Evolutionary conservation across 2,888 invertebrate species (phyloP).

Genomic region (Choristoneura rosaceana): DNA sequence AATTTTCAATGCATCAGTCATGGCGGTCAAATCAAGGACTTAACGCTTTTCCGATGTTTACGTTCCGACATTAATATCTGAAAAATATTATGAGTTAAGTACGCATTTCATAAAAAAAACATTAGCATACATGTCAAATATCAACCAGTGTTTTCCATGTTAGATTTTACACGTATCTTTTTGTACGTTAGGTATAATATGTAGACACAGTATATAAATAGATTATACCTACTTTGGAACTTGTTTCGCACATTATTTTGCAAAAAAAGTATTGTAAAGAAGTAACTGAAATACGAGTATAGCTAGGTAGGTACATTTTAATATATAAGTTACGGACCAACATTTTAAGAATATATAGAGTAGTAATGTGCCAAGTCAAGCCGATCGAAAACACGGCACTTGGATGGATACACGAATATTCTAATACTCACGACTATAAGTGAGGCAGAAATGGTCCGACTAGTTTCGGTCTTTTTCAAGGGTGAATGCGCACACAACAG

Average conservation of each 20-base stretch:
- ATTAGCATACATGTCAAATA: constrained; percentile 7
- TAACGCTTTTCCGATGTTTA: constrained; percentile 71
- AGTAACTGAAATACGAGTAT: too few relatives aligned
- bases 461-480: too few relatives aligned
- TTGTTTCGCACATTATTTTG: neutral
- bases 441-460: too few relatives aligned
- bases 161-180: neutral
- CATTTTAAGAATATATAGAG: too few relatives aligned
- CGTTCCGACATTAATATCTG: constrained; percentile 58
- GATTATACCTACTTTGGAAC: neutral
- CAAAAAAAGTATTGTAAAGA: neutral
- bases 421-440: too few relatives aligned
- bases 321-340: too few relatives aligned
- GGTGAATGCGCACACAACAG: too few relatives aligned
- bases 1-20: constrained; percentile 70
- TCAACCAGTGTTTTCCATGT: neutral
- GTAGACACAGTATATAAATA: too few relatives aligned
- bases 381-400: too few relatives aligned
- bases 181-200: neutral
- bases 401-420: too few relatives aligned
- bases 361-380: too few relatives aligned
- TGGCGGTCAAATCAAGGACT: constrained; percentile 67
- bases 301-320: too few relatives aligned
- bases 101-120: constrained; percentile 14
- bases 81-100: constrained; percentile 59